These are phyloP conservation scores for Apeira syringaria DNA, from an alignment of 2,888 invertebrate genomes.

Conservation along the genomic window DNA sequence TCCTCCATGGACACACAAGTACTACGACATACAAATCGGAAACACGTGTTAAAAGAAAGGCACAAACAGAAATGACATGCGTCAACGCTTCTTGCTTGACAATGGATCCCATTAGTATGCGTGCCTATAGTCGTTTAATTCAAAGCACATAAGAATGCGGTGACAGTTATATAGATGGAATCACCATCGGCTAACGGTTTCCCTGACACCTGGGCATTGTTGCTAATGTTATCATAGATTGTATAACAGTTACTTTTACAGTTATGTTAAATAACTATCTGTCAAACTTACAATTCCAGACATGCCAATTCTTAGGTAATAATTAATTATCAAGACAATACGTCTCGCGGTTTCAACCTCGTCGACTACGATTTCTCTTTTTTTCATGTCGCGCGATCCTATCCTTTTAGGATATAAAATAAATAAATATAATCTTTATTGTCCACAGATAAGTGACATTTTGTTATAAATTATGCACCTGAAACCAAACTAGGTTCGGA, in stretches of 20 bases:
- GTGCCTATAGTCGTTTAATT: conserved; percentile 30
- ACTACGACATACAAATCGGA: neutral
- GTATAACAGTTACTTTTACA: conserved; percentile 3
- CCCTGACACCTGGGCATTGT: conserved; percentile 28
- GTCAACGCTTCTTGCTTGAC: conserved; percentile 6
- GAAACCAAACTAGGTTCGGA: too few species aligned
- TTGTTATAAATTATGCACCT: too few species aligned
- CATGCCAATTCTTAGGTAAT: too few species aligned
- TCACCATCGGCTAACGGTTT: conserved; percentile 58
- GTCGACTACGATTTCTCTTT: too few species aligned
- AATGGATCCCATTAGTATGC: conserved; percentile 32
- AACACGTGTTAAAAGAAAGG: conserved; percentile 19
- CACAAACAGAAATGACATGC: conserved; percentile 6
- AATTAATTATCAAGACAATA: too few species aligned
- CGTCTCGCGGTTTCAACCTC: too few species aligned
- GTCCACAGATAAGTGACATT: too few species aligned
- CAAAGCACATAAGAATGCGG: conserved; percentile 44
- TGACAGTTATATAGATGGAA: conserved; percentile 68
- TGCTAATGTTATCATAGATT: conserved; percentile 16
- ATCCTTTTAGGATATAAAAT: too few species aligned
- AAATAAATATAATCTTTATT: too few species aligned
- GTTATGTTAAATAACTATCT: too few species aligned
- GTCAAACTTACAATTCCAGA: too few species aligned
- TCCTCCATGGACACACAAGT: neutral
- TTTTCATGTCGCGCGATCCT: too few species aligned